phyloP scores from a whole-genome alignment of 2,113 vertebrate species.

The Vulpes ferrilata region DNA sequence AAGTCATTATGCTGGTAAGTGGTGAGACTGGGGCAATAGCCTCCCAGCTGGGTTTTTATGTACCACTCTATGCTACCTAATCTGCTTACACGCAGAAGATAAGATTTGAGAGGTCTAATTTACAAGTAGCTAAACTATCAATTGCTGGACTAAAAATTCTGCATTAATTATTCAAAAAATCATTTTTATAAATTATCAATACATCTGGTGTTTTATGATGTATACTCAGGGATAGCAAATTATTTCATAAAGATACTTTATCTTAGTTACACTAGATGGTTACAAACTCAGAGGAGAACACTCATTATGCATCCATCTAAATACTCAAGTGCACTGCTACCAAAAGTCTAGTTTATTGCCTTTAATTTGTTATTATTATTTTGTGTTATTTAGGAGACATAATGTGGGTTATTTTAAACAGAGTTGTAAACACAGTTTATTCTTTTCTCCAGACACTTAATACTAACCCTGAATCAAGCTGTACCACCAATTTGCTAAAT shows the following conservation, averaged over 20 bases:
- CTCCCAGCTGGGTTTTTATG: background rate
- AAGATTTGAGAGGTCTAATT: background rate
- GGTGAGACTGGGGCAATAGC: rapidly evolving
- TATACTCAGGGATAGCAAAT: background rate
- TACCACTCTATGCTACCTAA: background rate
- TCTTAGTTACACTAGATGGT: background rate
- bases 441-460: background rate
- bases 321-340: background rate
- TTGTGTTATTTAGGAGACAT: background rate
- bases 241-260: background rate
- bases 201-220: background rate
- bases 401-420: background rate
- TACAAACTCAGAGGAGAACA: background rate
- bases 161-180: background rate
- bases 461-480: background rate
- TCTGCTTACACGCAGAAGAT: background rate
- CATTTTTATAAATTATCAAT: background rate
- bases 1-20: background rate
- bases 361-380: background rate
- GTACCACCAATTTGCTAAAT: background rate
- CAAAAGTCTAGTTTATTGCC: background rate
- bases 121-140: background rate
- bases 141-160: background rate
- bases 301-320: background rate
- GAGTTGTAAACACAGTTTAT: background rate